phyloP scores from a whole-genome alignment of 2,888 invertebrate species.

The Eretmocerus hayati region DNA sequence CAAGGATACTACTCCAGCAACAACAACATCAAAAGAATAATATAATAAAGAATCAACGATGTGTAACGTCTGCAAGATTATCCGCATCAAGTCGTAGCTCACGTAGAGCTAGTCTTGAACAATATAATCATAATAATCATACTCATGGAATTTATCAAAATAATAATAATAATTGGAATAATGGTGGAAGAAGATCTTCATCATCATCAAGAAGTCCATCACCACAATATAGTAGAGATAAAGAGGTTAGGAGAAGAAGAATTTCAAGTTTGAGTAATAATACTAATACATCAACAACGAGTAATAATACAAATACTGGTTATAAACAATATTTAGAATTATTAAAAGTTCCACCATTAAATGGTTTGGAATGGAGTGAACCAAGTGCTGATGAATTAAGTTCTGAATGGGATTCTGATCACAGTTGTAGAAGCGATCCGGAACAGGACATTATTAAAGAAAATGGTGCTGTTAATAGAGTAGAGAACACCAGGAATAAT shows the following conservation, averaged over 20 bases:
- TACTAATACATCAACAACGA: constrained; percentile 3
- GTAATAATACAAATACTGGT: constrained; percentile 46
- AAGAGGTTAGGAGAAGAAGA: constrained; percentile 9
- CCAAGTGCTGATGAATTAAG: constrained; percentile 87
- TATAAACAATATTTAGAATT: constrained; percentile 76
- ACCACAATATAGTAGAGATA: constrained; percentile 28
- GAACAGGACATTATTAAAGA: too few relatives aligned
- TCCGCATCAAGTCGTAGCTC: constrained; percentile 31
- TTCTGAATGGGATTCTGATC: constrained; percentile 85
- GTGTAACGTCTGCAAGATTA: too few relatives aligned
- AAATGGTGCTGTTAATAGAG: too few relatives aligned
- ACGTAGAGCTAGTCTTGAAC: constrained; percentile 24
- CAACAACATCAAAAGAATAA: too few relatives aligned
- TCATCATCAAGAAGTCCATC: constrained; percentile 41
- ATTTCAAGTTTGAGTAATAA: too few relatives aligned
- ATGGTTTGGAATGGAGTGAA: constrained; percentile 69
- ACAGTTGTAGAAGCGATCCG: constrained; percentile 24
- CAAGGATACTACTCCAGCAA: constrained; percentile 22
- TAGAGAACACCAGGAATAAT: too few relatives aligned
- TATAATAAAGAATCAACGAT: too few relatives aligned
- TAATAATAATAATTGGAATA: too few relatives aligned
- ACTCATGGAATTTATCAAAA: too few relatives aligned
- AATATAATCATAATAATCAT: too few relatives aligned
- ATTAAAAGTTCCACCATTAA: constrained; percentile 59
- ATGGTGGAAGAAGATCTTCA: constrained; percentile 5